Base-by-base conservation (phyloP, 2,888 invertebrate species). In the Cartodere bifasciata region DNA sequence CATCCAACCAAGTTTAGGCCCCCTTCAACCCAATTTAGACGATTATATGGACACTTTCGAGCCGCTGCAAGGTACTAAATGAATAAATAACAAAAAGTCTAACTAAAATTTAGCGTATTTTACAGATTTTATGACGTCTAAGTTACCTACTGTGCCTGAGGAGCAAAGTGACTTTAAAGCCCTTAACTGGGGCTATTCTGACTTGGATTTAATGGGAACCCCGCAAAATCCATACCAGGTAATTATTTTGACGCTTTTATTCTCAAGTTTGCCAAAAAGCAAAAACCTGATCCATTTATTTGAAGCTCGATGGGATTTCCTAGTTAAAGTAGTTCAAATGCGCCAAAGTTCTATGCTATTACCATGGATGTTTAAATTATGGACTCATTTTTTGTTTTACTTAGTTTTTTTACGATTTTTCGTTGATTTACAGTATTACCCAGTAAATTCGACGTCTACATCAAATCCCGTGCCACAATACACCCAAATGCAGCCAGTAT, bases 1-100 rank as follows among this genome's bases (percentile, higher is more conserved):
- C 55, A 94, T 98, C 60, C 98, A 98, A 64, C 98, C 98, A 30
- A 94, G 94, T 55, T 73, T 98, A 52, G 85, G 92, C 22, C 92
- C 95, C 31, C 66, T 98, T 37, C 97, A 98, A 63, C 97, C 98
- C 41, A 91, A 88, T 64, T 71, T 95, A 50, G 91, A 92, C 55
- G 91, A 91, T 63, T 87, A 87, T 62, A 88, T 88, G 85, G 88
- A 88, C 53, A 83, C 82, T 39, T 67, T 87, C 57, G 81, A 87
- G 60, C 86, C 84, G 4, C 66, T 85, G 41, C 83, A 81, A 63
- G 85, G 83, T 82, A 63, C 10, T 6, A 23, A 10, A 7, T 17
- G 6, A 17, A 7, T 17, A 7, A n/a, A 28, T 7, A 14, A 23
- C 13, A 29, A 7, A 10, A 29, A 17, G 16, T 22, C 16, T 29